Percentiles rank a stretch among this genome's conserved stretches.
Conservation (phyloP, 2,113 vertebrate species). For the Vidua macroura region DNA sequence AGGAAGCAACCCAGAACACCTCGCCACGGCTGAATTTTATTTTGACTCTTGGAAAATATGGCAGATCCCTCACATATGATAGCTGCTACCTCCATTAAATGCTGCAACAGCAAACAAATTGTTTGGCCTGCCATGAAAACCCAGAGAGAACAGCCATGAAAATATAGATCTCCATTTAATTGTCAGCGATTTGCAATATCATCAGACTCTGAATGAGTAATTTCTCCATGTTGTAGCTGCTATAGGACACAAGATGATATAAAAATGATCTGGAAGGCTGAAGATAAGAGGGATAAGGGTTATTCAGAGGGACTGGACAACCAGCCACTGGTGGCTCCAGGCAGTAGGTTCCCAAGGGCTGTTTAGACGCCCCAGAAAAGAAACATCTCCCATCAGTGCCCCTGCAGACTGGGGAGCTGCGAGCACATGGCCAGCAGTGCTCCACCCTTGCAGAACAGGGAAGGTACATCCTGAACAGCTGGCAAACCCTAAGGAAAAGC, state of each 20-base stretch:
- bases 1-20: not conserved
- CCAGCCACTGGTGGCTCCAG: not conserved
- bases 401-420: not conserved
- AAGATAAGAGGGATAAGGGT: too few relatives aligned
- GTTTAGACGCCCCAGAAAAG: not conserved
- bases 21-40: fast-evolving
- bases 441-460: not conserved
- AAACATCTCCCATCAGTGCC: not conserved
- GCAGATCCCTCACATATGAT: not conserved
- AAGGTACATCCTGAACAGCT: not conserved
- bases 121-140: not conserved
- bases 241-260: not conserved
- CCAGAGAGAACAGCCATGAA: not conserved
- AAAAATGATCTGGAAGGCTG: not conserved
- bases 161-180: constrained; percentile 3
- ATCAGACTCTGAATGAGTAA: not conserved
- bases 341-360: not conserved
- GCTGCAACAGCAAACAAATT: not conserved
- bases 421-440: not conserved
- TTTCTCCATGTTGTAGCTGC: not conserved
- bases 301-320: not conserved
- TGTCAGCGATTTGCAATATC: not conserved
- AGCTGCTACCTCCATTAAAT: not conserved
- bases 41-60: not conserved
- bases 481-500: not conserved